Evolutionary conservation across 2,797 vertebrate genomes (phyloP).

Genomic region (Chrysocyon brachyurus): DNA sequence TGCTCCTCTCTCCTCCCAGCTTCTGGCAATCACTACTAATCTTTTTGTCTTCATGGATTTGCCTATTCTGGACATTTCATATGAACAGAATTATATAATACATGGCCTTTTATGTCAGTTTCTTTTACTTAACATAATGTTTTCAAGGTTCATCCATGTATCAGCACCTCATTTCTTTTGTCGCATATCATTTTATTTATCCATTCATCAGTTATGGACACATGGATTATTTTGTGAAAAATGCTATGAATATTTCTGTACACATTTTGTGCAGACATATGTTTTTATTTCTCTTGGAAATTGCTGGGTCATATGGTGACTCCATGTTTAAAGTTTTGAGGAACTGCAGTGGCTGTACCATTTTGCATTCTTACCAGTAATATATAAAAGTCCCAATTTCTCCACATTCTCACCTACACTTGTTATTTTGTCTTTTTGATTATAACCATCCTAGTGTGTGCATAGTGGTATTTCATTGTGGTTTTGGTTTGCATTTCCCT

Average conservation of each 20-base stretch:
- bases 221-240: background rate
- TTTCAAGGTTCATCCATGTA: background rate
- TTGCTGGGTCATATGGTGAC: background rate
- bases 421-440: background rate
- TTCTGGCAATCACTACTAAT: background rate
- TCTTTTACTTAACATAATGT: background rate
- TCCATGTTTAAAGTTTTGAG: background rate
- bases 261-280: background rate
- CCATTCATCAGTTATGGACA: background rate
- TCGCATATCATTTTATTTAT: background rate
- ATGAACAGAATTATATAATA: background rate
- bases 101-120: background rate
- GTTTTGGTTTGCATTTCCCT: background rate
- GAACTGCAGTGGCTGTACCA: background rate
- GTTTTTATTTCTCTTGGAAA: background rate
- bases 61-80: background rate
- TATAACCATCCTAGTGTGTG: background rate
- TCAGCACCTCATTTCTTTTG: background rate
- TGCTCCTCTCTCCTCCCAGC: background rate
- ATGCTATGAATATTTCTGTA: background rate
- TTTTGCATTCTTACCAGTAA: background rate
- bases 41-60: background rate
- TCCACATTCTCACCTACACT: background rate
- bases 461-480: background rate
- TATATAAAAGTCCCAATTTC: background rate